Base-by-base conservation (phyloP, 2,113 vertebrate species). In the Lethenteron camtschaticum region DNA sequence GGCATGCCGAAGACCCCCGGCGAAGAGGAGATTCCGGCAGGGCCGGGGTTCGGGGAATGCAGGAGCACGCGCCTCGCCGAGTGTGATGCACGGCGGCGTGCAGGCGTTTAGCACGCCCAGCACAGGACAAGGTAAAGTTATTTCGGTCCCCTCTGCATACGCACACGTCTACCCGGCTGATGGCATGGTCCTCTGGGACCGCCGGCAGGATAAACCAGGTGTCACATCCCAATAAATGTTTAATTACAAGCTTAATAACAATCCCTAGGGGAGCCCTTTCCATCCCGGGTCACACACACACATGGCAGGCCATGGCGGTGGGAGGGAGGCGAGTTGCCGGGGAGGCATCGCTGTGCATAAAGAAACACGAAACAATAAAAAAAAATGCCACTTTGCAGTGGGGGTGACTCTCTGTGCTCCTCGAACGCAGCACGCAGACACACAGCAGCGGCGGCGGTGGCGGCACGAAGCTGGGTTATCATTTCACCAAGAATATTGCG, bases 231-330 rank as follows among this genome's bases (percentile, higher is more conserved):
- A 66, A 66, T 66, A 66, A 66, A 66, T 66, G 63, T 10, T 66
- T 66, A 66, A 66, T 66, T 66, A 66, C 63, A 16, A 66, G 63
- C n/a, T 24, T 66, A 66, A 66, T 66, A 66, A 66, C 10, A 66
- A 24, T 66, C 63, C 63, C 24, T 24, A 66, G 63, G 24, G 63
- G 63, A 66, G n/a, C n/a, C 24, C 63, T 66, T 66, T 24, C 24
- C 63, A 66, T 66, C 24, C 24, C 63, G 63, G 63, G 63, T 66
- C 63, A 66, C 9, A 24, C 63, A 66, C 63, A 66, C 63, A 66
- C 63, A 66, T 66, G 63, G 63, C n/a, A 24, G 24, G 10, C 63
- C n/a, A 10, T 66, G 41, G 41, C 41, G 41, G 41, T 41, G 41
- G 41, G 41, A 41, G 41, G 41, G 41, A 10, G n/a, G 24, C 63